Base-by-base conservation (phyloP, 2,113 vertebrate species). In the Eupsittula cactorum region DNA sequence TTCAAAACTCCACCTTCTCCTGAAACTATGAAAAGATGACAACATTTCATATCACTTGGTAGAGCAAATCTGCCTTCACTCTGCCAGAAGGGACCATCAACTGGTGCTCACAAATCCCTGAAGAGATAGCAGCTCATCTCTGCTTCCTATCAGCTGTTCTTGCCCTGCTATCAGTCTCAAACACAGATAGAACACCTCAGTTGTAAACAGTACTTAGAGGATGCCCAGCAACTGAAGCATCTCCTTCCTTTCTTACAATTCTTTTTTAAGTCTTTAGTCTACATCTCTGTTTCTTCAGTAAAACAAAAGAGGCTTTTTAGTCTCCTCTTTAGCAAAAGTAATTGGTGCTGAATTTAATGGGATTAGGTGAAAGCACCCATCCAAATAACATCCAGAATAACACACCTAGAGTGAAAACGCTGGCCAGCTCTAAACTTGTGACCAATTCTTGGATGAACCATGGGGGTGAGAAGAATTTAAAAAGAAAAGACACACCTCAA, bases 391-490 rank as follows among this genome's bases (percentile, higher is more conserved):
- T 16, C 24, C n/a, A 60, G 75, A 79, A 47, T 33, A 68, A 80
- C 17, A 19, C 3, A 28, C 2, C 11, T 50, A 24, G 74, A 75
- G 50, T n/a, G 16, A 92, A 93, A 81, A 71, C 0, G 1, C 2
- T 37, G 16, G 8, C 24, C n/a, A 77, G 16, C 12, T 59, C 49
- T 29, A 70, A 20, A 82, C 33, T 16, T 37, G 33, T 23, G 63
- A 44, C 16, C 42, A 76, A 24, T 49, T 91, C 19, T 62, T 59
- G n/a, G 11, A 65, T 42, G 50, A 2, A 6, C 23, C 8, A 65
- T 1, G 3, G 5, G 1, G 7, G 7, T 2, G 3, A 7, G 2
- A 1, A 2, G 7, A 70, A 71, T 20, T 35, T 24, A 37, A 33
- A n/a, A 9, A 46, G 1, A 47, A 15, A 23, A 6, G 15, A 60